Conservation (phyloP, 2,113 vertebrate genomes). For the Mus spicilegus region DNA sequence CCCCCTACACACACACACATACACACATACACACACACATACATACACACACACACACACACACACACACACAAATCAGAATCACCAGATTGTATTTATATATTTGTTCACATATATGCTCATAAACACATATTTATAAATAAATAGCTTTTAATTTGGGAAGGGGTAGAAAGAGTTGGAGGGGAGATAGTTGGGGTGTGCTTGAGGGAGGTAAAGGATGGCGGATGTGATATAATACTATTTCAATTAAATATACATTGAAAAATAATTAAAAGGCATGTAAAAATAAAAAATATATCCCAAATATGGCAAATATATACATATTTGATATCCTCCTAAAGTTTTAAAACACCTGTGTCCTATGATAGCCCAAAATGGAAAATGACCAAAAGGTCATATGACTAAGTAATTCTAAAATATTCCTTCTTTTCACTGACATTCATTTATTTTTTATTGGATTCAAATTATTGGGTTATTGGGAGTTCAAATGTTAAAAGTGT, state of each 20-base stretch:
- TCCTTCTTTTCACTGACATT: neutral
- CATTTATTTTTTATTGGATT: constrained; percentile 6
- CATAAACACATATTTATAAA: no score
- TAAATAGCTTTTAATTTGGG: neutral
- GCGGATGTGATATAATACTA: neutral
- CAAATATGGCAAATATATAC: neutral
- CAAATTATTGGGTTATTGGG: neutral
- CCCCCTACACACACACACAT: no score
- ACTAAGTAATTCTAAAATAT: neutral
- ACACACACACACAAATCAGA: neutral
- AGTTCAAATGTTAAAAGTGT: constrained; percentile 39
- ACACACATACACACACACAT: neutral
- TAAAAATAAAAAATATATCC: neutral
- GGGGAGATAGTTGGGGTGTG: neutral
- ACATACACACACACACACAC: neutral
- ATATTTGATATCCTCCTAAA: neutral
- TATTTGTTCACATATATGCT: neutral
- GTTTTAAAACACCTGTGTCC: neutral
- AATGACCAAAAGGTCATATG: neutral
- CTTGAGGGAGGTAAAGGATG: neutral
- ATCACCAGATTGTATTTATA: neutral
- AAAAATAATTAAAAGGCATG: neutral
- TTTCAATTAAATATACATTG: neutral
- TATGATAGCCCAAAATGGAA: neutral
- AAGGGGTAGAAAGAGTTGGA: neutral